A percentile compares a stretch with the other conserved stretches of the same genome.
phyloP scores from a whole-genome alignment of 1,140 invertebrate genomes.

The Calliphora vicina region DNA sequence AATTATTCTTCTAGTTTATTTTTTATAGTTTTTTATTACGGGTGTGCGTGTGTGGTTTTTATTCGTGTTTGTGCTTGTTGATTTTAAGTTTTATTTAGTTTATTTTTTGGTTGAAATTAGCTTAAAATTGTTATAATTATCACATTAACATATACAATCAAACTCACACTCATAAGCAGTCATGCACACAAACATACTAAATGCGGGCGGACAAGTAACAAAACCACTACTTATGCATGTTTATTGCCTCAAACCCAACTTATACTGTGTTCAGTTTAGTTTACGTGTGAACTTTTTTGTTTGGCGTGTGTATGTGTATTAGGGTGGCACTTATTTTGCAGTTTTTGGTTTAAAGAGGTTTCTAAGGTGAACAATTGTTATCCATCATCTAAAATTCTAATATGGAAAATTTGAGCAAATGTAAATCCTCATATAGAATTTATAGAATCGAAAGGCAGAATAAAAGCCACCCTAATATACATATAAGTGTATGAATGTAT shows the following conservation, averaged over 20 bases:
- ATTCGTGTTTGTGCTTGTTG: not conserved
- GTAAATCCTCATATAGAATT: too few relatives aligned
- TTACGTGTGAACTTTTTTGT: not conserved
- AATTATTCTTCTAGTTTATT: too few relatives aligned
- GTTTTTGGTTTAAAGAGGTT: too few relatives aligned
- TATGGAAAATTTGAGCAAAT: too few relatives aligned
- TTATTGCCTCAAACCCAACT: not conserved
- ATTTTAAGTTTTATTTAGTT: not conserved
- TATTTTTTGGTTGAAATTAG: not conserved
- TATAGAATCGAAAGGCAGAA: too few relatives aligned
- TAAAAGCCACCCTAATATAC: not conserved
- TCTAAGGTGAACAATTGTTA: too few relatives aligned
- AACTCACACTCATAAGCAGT: not conserved
- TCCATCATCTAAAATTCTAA: too few relatives aligned
- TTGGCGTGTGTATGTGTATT: not conserved
- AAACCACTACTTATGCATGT: not conserved
- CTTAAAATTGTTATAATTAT: conserved; percentile 2
- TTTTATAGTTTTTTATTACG: not conserved
- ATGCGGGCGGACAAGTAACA: not conserved
- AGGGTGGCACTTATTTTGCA: too few relatives aligned
- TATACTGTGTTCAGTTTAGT: not conserved
- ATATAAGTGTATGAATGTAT: not conserved
- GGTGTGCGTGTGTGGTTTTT: not conserved
- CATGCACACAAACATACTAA: not conserved
- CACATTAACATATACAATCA: not conserved